Conservation (phyloP, 1,140 invertebrate genomes). For the Cheumatopsyche charites region DNA sequence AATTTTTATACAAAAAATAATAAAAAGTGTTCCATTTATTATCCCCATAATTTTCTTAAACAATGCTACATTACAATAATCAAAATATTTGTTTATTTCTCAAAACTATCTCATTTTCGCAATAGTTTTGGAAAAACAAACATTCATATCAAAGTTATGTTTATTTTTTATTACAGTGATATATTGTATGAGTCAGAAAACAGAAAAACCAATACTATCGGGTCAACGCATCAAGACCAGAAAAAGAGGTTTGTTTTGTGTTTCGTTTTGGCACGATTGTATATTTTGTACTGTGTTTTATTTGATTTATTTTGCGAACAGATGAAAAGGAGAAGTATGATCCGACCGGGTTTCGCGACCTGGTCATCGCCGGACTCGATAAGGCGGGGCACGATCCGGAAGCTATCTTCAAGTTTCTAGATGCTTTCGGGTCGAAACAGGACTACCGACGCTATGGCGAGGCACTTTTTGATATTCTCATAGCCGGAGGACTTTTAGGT, state of each 20-base stretch:
- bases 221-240: slow-evolving; percentile 99
- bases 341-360: slow-evolving; percentile 95
- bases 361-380: slow-evolving; percentile 90
- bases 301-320: slow-evolving; percentile 55
- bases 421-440: slow-evolving; percentile 91
- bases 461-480: slow-evolving; percentile 96
- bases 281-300: background rate
- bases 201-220: slow-evolving; percentile 99
- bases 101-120: no score
- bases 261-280: background rate
- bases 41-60: no score
- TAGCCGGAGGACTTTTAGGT: slow-evolving; percentile 90
- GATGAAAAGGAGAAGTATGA: slow-evolving; percentile 99
- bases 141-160: background rate
- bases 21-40: no score
- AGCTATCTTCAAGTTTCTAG: slow-evolving; percentile 91
- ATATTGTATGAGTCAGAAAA: slow-evolving; percentile 99
- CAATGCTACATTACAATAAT: no score
- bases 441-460: slow-evolving; percentile 98
- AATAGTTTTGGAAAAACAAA: no score
- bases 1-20: no score
- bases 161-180: slow-evolving; percentile 75
- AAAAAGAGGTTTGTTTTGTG: slow-evolving; percentile 85
- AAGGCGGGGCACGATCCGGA: slow-evolving; percentile 92
- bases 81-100: no score